Evolutionary conservation across 1,140 invertebrate species (phyloP).

Genomic region (Diorhabda elongata): DNA sequence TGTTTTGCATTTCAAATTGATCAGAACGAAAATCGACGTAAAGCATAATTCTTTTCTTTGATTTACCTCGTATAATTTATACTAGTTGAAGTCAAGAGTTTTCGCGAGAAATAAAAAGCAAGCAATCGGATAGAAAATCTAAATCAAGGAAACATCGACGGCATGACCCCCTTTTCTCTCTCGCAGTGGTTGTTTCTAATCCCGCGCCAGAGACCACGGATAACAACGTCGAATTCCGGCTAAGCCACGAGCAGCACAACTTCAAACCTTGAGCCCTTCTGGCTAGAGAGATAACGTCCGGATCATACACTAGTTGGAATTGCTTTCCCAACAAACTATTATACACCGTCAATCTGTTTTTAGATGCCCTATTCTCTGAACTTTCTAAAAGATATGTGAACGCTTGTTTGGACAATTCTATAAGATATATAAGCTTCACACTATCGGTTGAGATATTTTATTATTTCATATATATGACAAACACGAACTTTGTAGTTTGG

Average conservation of each 20-base stretch:
- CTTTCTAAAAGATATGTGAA: too few relatives aligned
- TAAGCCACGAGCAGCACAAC: constrained; percentile 1
- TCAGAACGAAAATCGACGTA: too few relatives aligned
- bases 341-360: constrained; percentile 1
- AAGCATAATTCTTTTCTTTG: too few relatives aligned
- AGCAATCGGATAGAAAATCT: not conserved
- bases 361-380: not conserved
- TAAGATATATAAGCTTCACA: too few relatives aligned
- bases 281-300: constrained; percentile 7
- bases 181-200: not conserved
- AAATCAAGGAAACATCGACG: not conserved
- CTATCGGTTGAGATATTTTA: too few relatives aligned
- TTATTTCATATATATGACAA: too few relatives aligned
- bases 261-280: constrained; percentile 7
- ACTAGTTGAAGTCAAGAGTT: too few relatives aligned
- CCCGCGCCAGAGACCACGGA: constrained; percentile 4
- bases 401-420: too few relatives aligned
- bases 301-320: constrained; percentile 8
- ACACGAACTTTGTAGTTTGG: too few relatives aligned
- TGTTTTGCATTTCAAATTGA: too few relatives aligned
- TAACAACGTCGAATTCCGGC: constrained; percentile 9
- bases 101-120: too few relatives aligned
- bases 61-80: too few relatives aligned
- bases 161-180: not conserved
- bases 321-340: constrained; percentile 9